Evolutionary conservation across 2,113 vertebrate genomes (phyloP), one percentile per base, ranked within the genome.

Genomic region (Vireo altiloquus): DNA sequence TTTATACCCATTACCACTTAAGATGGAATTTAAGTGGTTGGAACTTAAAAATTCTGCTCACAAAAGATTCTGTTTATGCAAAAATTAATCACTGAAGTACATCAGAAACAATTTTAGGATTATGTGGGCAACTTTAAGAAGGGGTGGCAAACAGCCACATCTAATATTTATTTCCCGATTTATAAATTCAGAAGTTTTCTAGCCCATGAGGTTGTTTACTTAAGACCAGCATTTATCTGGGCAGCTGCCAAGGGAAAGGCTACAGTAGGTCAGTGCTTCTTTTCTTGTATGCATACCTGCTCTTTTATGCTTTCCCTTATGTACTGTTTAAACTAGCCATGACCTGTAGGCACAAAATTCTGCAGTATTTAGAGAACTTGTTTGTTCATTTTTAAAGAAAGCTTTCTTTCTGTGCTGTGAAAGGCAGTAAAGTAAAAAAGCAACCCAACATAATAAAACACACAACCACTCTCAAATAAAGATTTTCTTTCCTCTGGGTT

Each of bases 141-240:
- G 39, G 39, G 39, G 35, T 88, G 54, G 59, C 71, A 91, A 90
- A 42, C 66, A 94, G 59, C 71, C 87, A 81, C 54, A 74, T 88
- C 70, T 95, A 79, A 87, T 90, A 63, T 91, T 95, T 91, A 70
- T 94, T 95, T 95, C 78, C 87, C 91, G 47, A 74, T 93, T 33
- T 87, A 66, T 72, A 94, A 89, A 92, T 94, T 85, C 64, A 80
- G 25, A 93, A 82, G 30, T 97, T 90, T 88, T 68, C 52, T 80
- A 77, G 50, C 70, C 50, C 31, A 28, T 42, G 66, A 57, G 30
- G 44, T 77, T 85, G 70, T 89, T 95, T 92, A 89, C 80, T 92
- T 92, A 90, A 88, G 78, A 69, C 37, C 22, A 50, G 30, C 28
- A 39, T 92, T 84, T 33, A 82, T 85, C 42, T 95, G 91, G 84